Conservation (phyloP, 2,888 invertebrate species). For the Panopea generosa region DNA sequence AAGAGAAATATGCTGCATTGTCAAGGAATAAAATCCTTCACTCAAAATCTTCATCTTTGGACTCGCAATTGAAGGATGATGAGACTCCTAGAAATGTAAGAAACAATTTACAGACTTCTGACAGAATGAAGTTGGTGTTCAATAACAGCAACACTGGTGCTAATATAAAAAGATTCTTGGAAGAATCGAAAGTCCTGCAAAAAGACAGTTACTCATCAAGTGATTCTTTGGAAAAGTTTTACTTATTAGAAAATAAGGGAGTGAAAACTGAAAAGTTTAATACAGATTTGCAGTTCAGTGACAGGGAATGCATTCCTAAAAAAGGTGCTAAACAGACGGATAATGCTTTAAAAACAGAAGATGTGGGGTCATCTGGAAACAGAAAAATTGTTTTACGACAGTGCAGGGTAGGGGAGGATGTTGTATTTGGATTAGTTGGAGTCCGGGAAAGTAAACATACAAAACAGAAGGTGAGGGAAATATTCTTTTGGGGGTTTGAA, state of each 20-base stretch:
- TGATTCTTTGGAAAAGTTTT: conserved; percentile 24
- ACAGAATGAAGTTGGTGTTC: background rate
- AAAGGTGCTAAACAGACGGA: conserved; percentile 26
- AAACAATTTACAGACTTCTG: background rate
- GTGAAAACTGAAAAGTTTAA: conserved; percentile 7
- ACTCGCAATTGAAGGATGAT: conserved; percentile 13
- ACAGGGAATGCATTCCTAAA: conserved; percentile 39
- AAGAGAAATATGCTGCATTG: conserved; percentile 62
- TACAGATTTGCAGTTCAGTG: conserved; percentile 22
- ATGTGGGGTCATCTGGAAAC: background rate
- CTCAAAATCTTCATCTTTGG: conserved; percentile 46
- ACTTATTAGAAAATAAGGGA: conserved; percentile 14
- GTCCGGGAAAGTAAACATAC: conserved; percentile 26
- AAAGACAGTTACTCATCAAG: conserved; percentile 2
- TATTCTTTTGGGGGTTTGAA: too few species aligned
- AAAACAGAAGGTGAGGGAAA: conserved; percentile 30
- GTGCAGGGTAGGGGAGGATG: conserved; percentile 65
- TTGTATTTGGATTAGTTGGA: conserved; percentile 71
- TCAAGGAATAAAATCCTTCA: conserved; percentile 56
- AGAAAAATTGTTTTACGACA: conserved; percentile 64
- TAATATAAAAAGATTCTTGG: background rate
- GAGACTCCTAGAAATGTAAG: background rate
- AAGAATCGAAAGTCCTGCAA: background rate
- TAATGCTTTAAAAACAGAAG: background rate
- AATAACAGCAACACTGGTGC: background rate